Evolutionary conservation across 2,888 invertebrate species (phyloP).

Genomic region (Liposcelis brunnea): DNA sequence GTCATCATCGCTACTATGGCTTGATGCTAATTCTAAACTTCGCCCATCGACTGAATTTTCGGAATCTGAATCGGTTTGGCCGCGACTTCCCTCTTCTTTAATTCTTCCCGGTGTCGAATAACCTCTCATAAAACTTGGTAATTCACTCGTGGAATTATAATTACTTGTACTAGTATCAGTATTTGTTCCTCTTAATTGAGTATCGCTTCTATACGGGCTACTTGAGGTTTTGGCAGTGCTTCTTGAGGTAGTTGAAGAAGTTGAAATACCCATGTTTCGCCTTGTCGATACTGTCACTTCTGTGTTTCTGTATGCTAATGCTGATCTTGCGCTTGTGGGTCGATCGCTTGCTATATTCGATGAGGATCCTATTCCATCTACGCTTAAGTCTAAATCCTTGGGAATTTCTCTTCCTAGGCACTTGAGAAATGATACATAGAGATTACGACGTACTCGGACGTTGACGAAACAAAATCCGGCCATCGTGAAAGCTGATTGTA

Average conservation of each 20-base stretch:
- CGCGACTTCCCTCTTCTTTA: conserved; percentile 33
- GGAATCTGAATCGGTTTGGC: conserved; percentile 64
- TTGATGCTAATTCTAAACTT: conserved; percentile 80
- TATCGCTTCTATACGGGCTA: conserved; percentile 77
- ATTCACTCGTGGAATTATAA: conserved; percentile 37
- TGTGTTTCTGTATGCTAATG: conserved; percentile 60
- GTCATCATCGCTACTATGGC: conserved; percentile 86
- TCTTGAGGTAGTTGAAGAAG: conserved; percentile 84
- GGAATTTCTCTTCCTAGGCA: conserved; percentile 72
- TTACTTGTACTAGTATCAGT: conserved; percentile 63
- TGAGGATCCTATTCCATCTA: conserved; percentile 5
- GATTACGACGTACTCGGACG: conserved; percentile 61
- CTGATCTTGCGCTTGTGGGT: conserved; percentile 36
- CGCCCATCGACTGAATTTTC: conserved; percentile 54
- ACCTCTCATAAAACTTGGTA: background rate
- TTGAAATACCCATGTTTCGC: conserved; percentile 79
- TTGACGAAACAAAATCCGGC: conserved; percentile 79
- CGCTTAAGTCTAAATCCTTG: conserved; percentile 1
- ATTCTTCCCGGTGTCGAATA: conserved; percentile 26
- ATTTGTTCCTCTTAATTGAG: conserved; percentile 64
- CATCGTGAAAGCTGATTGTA: conserved; percentile 68
- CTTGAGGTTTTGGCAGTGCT: conserved; percentile 90
- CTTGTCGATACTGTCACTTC: conserved; percentile 37
- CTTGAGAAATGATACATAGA: conserved; percentile 47
- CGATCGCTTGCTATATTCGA: background rate